These are phyloP conservation scores for Agriopis aurantiaria DNA, from an alignment of 2,888 invertebrate species.

Conservation along the genomic window DNA sequence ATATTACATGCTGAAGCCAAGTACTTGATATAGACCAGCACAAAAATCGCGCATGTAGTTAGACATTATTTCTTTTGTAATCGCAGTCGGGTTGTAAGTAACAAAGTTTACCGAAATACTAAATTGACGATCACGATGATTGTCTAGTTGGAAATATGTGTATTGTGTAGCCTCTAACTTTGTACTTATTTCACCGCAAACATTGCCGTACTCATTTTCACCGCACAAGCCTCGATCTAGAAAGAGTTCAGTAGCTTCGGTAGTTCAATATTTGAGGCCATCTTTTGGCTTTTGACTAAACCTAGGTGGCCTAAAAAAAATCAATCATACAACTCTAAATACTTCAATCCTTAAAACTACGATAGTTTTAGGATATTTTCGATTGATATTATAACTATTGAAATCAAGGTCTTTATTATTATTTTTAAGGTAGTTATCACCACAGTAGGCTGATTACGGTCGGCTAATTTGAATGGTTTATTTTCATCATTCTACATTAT, in stretches of 20 bases:
- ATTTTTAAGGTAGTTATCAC: background rate
- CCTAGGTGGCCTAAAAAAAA: background rate
- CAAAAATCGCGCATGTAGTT: too few species aligned
- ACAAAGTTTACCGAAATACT: constrained; percentile 6
- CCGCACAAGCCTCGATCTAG: constrained; percentile 49
- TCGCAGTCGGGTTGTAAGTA: background rate
- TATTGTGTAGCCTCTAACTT: constrained; percentile 7
- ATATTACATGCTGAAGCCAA: too few species aligned
- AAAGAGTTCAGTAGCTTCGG: constrained; percentile 49
- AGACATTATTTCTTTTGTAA: too few species aligned
- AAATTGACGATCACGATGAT: constrained; percentile 3
- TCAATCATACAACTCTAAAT: too few species aligned
- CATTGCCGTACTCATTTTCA: constrained; percentile 36
- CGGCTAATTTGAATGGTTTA: background rate
- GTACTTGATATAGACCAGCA: too few species aligned
- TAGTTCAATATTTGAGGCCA: constrained; percentile 38
- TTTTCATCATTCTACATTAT: constrained; percentile 1
- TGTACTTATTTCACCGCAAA: constrained; percentile 32
- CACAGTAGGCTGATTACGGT: background rate
- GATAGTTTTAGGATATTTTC: too few species aligned
- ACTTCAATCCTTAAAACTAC: too few species aligned
- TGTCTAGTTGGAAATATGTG: constrained; percentile 15
- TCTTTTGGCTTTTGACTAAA: constrained; percentile 10
- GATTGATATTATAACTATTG: background rate
- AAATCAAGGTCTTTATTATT: background rate